These are phyloP conservation scores for Cyclopterus lumpus DNA, from an alignment of 2,797 vertebrate species.

Conservation along the genomic window DNA sequence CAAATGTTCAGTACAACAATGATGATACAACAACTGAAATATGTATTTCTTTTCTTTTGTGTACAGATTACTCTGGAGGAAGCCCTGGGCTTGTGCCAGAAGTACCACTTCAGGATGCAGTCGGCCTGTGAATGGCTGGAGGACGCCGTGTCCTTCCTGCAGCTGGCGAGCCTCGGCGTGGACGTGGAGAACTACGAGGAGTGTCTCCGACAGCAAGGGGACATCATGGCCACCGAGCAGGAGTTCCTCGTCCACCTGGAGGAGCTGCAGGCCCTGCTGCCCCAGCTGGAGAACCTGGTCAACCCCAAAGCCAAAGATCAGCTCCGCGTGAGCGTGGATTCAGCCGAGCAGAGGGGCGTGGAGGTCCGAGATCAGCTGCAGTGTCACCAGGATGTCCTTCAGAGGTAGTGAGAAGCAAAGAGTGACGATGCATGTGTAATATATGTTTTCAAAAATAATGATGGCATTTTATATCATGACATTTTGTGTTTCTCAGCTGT, in stretches of 20 bases:
- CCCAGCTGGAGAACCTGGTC: slow-evolving; percentile 87
- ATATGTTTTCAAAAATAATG: background rate
- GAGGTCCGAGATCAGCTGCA: slow-evolving; percentile 86
- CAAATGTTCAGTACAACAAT: background rate
- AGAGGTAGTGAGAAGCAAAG: slow-evolving; percentile 69
- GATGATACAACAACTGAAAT: background rate
- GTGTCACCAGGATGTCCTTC: slow-evolving; percentile 86
- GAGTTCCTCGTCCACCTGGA: slow-evolving; percentile 87
- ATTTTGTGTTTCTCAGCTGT: slow-evolving; percentile 79
- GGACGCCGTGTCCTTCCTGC: slow-evolving; percentile 92
- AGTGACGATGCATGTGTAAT: background rate
- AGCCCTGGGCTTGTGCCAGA: slow-evolving; percentile 88
- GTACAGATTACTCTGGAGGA: slow-evolving; percentile 90
- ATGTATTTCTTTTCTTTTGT: background rate
- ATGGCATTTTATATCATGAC: background rate
- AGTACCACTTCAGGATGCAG: slow-evolving; percentile 92
- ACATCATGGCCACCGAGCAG: slow-evolving; percentile 91
- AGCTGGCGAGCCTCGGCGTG: slow-evolving; percentile 89
- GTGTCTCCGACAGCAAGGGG: slow-evolving; percentile 87
- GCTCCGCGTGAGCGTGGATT: slow-evolving; percentile 84
- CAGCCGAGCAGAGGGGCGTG: slow-evolving; percentile 86
- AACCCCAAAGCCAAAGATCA: slow-evolving; percentile 87
- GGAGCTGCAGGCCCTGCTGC: slow-evolving; percentile 86
- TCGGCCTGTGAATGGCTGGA: slow-evolving; percentile 94
- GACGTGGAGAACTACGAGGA: slow-evolving; percentile 95